phyloP scores from a whole-genome alignment of 2,113 vertebrate species.

The Micromys minutus region DNA sequence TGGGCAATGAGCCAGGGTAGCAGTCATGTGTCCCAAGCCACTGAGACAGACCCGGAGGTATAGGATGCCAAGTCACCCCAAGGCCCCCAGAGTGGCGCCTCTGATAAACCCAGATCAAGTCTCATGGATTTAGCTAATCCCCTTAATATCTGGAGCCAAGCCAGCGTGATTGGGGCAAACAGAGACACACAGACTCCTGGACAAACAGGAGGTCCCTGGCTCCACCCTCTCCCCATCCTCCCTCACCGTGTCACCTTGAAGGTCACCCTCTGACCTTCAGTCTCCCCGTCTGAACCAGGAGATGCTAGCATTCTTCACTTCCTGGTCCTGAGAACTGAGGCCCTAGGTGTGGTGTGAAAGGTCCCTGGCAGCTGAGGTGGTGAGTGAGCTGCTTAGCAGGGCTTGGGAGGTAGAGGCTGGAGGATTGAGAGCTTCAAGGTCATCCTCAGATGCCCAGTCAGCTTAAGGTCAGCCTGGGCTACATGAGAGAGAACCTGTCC shows the following conservation, averaged over 20 bases:
- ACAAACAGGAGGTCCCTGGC: not conserved
- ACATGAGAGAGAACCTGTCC: not conserved
- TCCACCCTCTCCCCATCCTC: not conserved
- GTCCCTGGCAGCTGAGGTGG: rapidly evolving
- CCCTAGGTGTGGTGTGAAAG: not conserved
- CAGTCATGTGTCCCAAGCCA: not conserved
- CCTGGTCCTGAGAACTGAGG: not conserved
- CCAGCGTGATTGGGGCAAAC: not conserved
- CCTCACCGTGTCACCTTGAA: not conserved
- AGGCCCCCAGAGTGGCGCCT: conserved; percentile 58
- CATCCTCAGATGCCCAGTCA: not conserved
- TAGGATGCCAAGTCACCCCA: not conserved
- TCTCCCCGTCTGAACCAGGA: not conserved
- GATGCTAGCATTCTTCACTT: not conserved
- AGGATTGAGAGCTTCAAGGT: not conserved
- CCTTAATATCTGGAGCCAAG: conserved; percentile 23
- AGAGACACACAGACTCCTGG: not conserved
- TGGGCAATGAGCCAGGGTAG: conserved; percentile 24
- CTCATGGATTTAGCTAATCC: conserved; percentile 59
- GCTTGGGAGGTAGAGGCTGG: not conserved
- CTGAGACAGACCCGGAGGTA: conserved; percentile 53
- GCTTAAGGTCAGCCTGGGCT: not conserved
- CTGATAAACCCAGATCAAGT: conserved; percentile 9
- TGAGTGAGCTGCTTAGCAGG: not conserved
- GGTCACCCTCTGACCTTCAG: not conserved